Conservation (phyloP, 2,888 invertebrate genomes). For the Diaperis boleti region DNA sequence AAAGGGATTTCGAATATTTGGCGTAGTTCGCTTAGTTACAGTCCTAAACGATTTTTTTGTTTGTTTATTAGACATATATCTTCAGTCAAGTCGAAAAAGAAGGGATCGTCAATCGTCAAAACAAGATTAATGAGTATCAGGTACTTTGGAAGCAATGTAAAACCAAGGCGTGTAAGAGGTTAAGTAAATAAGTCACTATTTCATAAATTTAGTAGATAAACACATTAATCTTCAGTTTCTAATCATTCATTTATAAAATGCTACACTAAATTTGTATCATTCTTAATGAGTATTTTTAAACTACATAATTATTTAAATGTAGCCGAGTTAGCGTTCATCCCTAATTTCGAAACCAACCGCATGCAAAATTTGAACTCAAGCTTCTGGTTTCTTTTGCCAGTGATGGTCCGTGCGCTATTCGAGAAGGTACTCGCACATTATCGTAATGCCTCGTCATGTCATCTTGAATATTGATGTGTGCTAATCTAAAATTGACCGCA, state of each 20-base stretch:
- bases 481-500: no score
- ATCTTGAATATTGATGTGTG: constrained; percentile 7
- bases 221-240: constrained; percentile 18
- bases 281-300: constrained; percentile 30
- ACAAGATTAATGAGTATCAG: no score
- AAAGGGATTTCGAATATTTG: no score
- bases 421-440: constrained; percentile 20
- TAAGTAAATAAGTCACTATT: constrained; percentile 22
- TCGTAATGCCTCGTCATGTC: constrained; percentile 5
- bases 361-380: constrained; percentile 19
- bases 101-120: no score
- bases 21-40: no score
- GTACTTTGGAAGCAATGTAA: neutral
- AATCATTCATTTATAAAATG: constrained; percentile 32
- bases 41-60: no score
- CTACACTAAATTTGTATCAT: constrained; percentile 20
- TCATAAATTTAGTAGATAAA: constrained; percentile 30
- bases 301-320: constrained; percentile 3
- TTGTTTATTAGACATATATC: no score
- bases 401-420: constrained; percentile 31
- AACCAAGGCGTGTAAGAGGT: constrained; percentile 13
- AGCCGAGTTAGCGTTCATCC: constrained; percentile 16
- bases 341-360: constrained; percentile 13
- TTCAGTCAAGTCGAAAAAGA: no score
- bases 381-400: constrained; percentile 17